Evolutionary conservation across 2,113 vertebrate species (phyloP).

Genomic region (Chloebia gouldiae): DNA sequence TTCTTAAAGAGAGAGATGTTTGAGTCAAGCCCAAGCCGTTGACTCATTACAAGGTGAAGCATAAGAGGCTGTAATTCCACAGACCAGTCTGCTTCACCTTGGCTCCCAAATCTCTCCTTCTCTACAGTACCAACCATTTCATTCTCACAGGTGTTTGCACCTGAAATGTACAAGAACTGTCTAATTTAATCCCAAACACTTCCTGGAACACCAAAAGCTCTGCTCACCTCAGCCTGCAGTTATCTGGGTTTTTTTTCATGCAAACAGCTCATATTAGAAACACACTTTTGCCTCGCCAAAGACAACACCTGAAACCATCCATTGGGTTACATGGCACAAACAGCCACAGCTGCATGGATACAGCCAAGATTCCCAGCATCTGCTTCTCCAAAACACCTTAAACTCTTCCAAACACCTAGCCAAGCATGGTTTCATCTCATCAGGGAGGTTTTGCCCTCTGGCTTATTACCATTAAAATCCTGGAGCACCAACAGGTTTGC

Average conservation of each 20-base stretch:
- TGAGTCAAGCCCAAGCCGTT: not conserved
- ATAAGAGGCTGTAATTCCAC: not conserved
- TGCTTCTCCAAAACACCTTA: not conserved
- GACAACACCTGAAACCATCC: not conserved
- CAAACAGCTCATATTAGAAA: not conserved
- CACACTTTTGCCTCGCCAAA: not conserved
- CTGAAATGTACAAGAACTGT: not conserved
- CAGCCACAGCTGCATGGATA: fast-evolving
- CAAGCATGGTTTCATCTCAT: not conserved
- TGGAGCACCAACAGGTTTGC: slow-evolving; percentile 37
- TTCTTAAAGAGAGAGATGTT: not conserved
- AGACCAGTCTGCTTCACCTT: not conserved
- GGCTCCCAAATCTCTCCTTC: not conserved
- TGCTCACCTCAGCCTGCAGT: not conserved
- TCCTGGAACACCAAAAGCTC: not conserved
- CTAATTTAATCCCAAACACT: not conserved
- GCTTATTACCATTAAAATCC: slow-evolving; percentile 34
- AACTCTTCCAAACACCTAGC: not conserved
- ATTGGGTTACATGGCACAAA: too few relatives aligned
- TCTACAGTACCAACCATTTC: not conserved
- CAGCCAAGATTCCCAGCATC: not conserved
- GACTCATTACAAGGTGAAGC: not conserved
- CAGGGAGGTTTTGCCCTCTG: not conserved
- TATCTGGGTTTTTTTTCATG: not conserved
- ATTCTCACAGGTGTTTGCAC: not conserved